Conservation (phyloP, 2,113 vertebrate species). For the Lycocorax pyrrhopterus region DNA sequence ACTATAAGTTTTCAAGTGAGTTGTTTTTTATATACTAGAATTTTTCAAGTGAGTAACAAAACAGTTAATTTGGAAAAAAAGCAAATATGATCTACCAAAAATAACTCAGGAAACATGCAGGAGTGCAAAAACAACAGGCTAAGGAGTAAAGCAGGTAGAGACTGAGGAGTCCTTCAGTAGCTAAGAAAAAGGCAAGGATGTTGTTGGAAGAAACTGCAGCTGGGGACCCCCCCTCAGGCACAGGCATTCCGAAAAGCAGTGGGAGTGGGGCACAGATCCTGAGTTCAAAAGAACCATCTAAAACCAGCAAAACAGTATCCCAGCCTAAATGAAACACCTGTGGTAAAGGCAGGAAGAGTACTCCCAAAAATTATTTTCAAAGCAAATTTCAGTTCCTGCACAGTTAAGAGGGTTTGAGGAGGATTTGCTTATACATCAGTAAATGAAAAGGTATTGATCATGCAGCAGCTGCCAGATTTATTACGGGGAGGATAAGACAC, state of each 20-base stretch:
- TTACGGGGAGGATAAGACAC: not conserved
- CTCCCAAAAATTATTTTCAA: not conserved
- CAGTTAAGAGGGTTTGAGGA: not conserved
- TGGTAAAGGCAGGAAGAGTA: not conserved
- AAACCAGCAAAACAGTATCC: not conserved
- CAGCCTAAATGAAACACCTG: not conserved
- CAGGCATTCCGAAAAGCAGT: not conserved
- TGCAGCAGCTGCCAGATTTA: not conserved
- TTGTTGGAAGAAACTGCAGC: not conserved
- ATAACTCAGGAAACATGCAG: not conserved
- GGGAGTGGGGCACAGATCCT: not conserved
- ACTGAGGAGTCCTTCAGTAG: not conserved
- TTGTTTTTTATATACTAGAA: not conserved
- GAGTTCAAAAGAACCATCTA: not conserved
- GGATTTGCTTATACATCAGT: not conserved
- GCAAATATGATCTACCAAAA: not conserved
- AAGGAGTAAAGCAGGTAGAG: not conserved
- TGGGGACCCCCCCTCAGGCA: not conserved
- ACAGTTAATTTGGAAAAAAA: not conserved
- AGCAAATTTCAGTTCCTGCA: not conserved
- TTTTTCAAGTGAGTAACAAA: not conserved
- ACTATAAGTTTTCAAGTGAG: not conserved
- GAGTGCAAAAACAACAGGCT: not conserved
- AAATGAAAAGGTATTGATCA: not conserved
- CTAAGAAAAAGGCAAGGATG: not conserved